Conservation (phyloP, 2,888 invertebrate genomes). For the Parochlus steinenii region DNA sequence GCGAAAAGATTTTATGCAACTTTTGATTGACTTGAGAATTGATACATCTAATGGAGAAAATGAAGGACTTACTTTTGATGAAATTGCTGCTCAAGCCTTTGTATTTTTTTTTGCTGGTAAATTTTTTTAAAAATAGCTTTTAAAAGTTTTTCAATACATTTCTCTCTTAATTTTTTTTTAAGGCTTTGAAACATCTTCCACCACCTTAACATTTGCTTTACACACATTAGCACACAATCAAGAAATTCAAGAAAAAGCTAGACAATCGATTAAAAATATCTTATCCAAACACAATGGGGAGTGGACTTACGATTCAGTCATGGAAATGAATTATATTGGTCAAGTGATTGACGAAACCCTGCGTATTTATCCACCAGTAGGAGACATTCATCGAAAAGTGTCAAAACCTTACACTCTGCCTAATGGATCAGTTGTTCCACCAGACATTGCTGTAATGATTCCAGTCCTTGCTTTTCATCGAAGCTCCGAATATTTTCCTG, state of each 20-base stretch:
- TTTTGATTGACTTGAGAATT: conserved; percentile 34
- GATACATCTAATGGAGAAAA: conserved; percentile 3
- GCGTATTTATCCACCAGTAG: conserved; percentile 4
- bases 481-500: conserved; percentile 35
- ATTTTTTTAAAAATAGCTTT: no score
- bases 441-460: conserved; percentile 31
- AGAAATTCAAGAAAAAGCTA: conserved; percentile 7
- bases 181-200: conserved; percentile 21
- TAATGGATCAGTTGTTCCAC: conserved; percentile 31
- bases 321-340: conserved; percentile 5
- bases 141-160: no score
- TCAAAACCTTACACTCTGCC: conserved; percentile 14
- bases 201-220: conserved; percentile 6
- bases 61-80: conserved; percentile 28
- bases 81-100: conserved; percentile 37
- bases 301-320: conserved; percentile 4
- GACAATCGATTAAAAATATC: conserved; percentile 1
- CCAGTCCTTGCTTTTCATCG: conserved; percentile 35
- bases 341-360: conserved; percentile 5
- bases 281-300: background rate
- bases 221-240: conserved; percentile 8
- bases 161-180: no score
- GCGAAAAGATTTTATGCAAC: conserved; percentile 37
- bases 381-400: conserved; percentile 1
- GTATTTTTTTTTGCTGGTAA: conserved; percentile 43